Conservation (phyloP, 2,113 vertebrate genomes). For the Gadus chalcogrammus region DNA sequence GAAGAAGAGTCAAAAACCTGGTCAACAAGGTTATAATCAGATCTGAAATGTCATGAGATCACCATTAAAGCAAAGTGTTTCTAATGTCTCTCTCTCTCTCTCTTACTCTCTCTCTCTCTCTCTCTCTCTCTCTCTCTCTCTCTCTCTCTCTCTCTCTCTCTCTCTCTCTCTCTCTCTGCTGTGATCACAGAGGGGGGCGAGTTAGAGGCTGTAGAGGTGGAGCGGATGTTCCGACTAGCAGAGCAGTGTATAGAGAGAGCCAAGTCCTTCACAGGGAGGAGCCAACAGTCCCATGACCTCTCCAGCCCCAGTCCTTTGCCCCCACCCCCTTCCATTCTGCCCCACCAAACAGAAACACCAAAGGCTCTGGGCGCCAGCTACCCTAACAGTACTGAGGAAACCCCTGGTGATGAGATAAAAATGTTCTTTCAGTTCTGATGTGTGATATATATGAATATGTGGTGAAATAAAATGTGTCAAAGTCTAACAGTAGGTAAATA, state of each 20-base stretch:
- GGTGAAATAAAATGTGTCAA: no score
- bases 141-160: neutral
- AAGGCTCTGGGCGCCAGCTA: neutral
- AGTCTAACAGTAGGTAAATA: no score
- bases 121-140: neutral
- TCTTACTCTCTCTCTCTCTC: neutral
- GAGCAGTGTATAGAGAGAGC: constrained; percentile 93
- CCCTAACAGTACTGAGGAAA: neutral
- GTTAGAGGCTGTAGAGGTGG: constrained; percentile 71
- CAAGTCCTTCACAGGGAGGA: constrained; percentile 77
- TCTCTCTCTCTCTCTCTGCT: no score
- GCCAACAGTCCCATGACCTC: constrained; percentile 11
- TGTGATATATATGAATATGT: no score
- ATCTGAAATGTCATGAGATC: neutral
- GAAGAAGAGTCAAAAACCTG: constrained; percentile 5
- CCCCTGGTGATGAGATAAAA: constrained; percentile 29
- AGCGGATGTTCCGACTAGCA: constrained; percentile 86
- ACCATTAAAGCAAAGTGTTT: neutral
- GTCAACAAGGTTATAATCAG: neutral
- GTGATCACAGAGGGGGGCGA: constrained; percentile 61
- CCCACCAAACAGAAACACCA: constrained; percentile 2
- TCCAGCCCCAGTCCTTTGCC: neutral
- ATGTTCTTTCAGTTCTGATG: no score
- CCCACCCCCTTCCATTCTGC: constrained; percentile 8
- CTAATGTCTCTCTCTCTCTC: neutral